A percentile compares a stretch with the other conserved stretches of the same genome.
These are phyloP conservation scores for Galerucella nymphaeae DNA, from an alignment of 2,888 invertebrate genomes.

Conservation along the genomic window DNA sequence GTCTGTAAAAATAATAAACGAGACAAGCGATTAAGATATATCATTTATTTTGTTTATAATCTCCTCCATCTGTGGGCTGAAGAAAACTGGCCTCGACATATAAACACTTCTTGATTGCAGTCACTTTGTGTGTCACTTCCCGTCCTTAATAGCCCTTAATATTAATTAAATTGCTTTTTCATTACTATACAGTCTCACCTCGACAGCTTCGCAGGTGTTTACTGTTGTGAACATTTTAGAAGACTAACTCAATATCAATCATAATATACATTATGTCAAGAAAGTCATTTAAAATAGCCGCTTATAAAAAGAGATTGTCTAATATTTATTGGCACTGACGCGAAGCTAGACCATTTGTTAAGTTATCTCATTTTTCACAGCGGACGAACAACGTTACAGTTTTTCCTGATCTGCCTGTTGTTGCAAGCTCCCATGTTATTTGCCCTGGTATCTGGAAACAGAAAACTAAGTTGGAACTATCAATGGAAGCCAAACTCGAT, in stretches of 20 bases:
- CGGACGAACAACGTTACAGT: no score
- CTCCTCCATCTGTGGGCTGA: slow-evolving; percentile 8
- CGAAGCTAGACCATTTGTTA: no score
- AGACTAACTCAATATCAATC: slow-evolving; percentile 1
- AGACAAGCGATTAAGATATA: slow-evolving; percentile 14
- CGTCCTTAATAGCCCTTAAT: slow-evolving; percentile 58
- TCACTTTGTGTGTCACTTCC: slow-evolving; percentile 56
- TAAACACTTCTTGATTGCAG: slow-evolving; percentile 51
- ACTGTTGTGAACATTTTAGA: not conserved
- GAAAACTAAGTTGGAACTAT: no score
- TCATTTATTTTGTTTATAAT: slow-evolving; percentile 19
- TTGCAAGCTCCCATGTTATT: no score
- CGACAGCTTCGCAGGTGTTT: slow-evolving; percentile 37
- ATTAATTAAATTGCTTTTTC: slow-evolving; percentile 58
- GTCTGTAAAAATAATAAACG: slow-evolving; percentile 1
- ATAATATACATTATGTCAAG: not conserved
- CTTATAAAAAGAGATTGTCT: no score
- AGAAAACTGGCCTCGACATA: slow-evolving; percentile 43
- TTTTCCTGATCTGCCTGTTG: no score
- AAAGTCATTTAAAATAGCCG: no score
- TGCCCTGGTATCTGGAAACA: no score
- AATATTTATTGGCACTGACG: no score
- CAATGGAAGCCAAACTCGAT: no score
- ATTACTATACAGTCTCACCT: slow-evolving; percentile 43
- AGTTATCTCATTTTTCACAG: no score